Base-by-base conservation (phyloP, 2,113 vertebrate genomes). In the Columba livia region DNA sequence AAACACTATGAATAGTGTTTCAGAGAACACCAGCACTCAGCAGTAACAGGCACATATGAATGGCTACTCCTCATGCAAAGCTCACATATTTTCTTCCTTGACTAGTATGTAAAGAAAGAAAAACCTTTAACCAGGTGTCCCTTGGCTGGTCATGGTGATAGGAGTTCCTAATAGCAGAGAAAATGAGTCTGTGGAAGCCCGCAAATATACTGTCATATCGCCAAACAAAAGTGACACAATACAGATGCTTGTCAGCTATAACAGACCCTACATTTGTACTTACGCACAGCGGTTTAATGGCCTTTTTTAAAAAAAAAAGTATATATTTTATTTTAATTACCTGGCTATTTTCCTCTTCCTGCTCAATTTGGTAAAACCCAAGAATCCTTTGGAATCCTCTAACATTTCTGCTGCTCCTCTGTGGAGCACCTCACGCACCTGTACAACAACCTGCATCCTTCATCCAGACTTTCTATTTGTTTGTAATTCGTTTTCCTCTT, bases 71-170 rank as follows among this genome's bases (percentile, higher is more conserved):
- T 36, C 51, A 56, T 11, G 16, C 3, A 42, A 80, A 73, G 32
- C 16, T 64, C 40, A 42, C 2, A 5, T 16, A 70, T 61, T 42
- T 61, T 26, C 19, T 48, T 24, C 7, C 1, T 17, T 75, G 65
- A 29, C 50, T 47, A 56, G 4, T 19, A 36, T 9, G 5, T 28
- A 36, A 81, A 65, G 42, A 34, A 82, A 75, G 26, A 80, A 84
- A 94, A 94, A 23, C 12, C 32, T 70, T 72, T 23, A 53, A 75
- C 7, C 16, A 67, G 20, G 47, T 23, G 50, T 20, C 21, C 24
- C 34, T 44, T 62, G 1, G 0, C 60, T 62, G 1, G 0, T 64
- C 57, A 71, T 2, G 25, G 61, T 28, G 20, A 86, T 0, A 24
- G 9, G 12, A 71, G 11, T 25, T 87, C 60, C 77, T 51, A 69